These are phyloP conservation scores for Archivesica marissinica DNA, from an alignment of 1,140 invertebrate genomes.

Conservation along the genomic window DNA sequence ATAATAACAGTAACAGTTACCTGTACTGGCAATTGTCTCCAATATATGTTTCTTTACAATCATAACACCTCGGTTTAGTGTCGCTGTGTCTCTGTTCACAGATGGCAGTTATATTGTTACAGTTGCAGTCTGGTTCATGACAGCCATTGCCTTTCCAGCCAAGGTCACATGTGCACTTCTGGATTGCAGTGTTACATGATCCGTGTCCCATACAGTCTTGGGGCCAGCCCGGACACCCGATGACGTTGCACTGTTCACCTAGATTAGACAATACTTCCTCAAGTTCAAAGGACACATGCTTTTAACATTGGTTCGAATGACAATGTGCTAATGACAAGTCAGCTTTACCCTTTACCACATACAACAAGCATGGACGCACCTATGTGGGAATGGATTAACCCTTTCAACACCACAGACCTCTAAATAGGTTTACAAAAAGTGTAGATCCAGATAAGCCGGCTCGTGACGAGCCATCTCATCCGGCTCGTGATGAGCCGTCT, in stretches of 20 bases:
- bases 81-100: constrained; percentile 55
- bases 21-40: constrained; percentile 67
- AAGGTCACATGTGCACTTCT: constrained; percentile 63
- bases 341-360: too few relatives aligned
- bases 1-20: constrained; percentile 17
- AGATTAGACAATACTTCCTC: too few relatives aligned
- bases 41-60: constrained; percentile 64
- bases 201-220: constrained; percentile 66
- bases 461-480: too few relatives aligned
- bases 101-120: constrained; percentile 57
- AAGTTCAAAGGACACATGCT: too few relatives aligned
- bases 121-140: constrained; percentile 69
- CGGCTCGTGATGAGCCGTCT: too few relatives aligned
- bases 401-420: too few relatives aligned
- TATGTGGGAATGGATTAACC: too few relatives aligned
- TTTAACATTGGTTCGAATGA: too few relatives aligned
- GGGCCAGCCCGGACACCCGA: constrained; percentile 72
- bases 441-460: too few relatives aligned
- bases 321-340: too few relatives aligned
- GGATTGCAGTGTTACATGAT: constrained; percentile 60
- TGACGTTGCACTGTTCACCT: constrained; percentile 68
- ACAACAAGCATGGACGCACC: too few relatives aligned
- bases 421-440: too few relatives aligned
- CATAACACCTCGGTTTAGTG: constrained; percentile 61
- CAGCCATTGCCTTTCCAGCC: constrained; percentile 67